These are phyloP conservation scores for Rana temporaria DNA, from an alignment of 2,113 vertebrate genomes.

Conservation along the genomic window DNA sequence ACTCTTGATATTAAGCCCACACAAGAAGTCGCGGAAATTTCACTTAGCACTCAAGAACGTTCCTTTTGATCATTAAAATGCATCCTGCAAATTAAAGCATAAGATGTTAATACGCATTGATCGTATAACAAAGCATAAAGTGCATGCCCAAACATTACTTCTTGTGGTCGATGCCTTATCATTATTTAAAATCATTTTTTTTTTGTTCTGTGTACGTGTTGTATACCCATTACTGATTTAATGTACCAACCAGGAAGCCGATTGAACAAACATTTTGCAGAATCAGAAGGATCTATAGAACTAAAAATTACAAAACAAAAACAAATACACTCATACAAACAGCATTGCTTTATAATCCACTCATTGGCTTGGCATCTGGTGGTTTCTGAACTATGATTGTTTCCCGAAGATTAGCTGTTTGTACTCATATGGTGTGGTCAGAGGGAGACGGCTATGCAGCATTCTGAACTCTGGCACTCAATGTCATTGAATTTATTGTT, in stretches of 20 bases:
- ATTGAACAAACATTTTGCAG: background rate
- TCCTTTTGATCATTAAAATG: conserved; percentile 19
- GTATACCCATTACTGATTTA: background rate
- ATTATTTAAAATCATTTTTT: background rate
- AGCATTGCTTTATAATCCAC: background rate
- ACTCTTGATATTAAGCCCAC: conserved; percentile 19
- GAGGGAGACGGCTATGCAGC: conserved; percentile 9
- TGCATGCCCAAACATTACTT: conserved; percentile 5
- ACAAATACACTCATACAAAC: conserved; percentile 1
- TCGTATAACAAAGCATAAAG: background rate
- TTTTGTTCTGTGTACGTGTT: conserved; percentile 4
- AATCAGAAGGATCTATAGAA: background rate
- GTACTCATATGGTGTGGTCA: background rate
- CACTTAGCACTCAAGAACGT: conserved; percentile 26
- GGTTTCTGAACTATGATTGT: conserved; percentile 2
- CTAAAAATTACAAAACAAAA: background rate
- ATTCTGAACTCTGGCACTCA: background rate
- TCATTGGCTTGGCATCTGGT: conserved; percentile 20
- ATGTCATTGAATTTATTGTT: conserved; percentile 14
- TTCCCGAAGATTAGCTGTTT: conserved; percentile 38
- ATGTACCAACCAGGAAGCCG: background rate
- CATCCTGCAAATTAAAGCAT: conserved; percentile 11
- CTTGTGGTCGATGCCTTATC: conserved; percentile 18
- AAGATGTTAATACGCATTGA: background rate
- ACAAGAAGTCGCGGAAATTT: conserved; percentile 31